Conservation (phyloP, 2,113 vertebrate genomes). For the Ahaetulla prasina region DNA sequence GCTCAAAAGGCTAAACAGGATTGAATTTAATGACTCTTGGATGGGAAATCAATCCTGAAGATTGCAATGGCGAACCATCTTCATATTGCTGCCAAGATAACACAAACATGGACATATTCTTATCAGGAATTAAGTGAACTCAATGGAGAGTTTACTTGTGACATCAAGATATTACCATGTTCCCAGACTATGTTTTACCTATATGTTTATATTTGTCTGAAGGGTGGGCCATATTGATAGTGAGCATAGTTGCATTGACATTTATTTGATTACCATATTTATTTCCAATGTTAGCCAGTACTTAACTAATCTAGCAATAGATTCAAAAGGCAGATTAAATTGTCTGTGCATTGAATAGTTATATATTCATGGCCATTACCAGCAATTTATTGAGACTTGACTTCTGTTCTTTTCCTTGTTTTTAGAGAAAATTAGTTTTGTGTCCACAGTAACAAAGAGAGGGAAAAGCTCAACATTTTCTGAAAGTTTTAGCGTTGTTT, state of each 20-base stretch:
- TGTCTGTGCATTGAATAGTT: not conserved
- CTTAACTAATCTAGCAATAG: not conserved
- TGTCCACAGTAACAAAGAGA: not conserved
- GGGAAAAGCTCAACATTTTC: not conserved
- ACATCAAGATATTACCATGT: not conserved
- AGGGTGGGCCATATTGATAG: not conserved
- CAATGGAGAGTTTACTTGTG: not conserved
- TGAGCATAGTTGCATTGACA: not conserved
- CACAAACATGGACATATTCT: not conserved
- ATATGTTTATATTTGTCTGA: not conserved
- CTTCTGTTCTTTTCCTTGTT: not conserved
- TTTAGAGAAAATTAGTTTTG: not conserved
- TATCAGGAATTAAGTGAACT: not conserved
- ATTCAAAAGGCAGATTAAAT: not conserved
- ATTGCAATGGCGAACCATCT: not conserved
- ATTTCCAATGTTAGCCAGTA: not conserved
- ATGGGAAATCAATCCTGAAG: not conserved
- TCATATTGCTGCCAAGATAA: not conserved
- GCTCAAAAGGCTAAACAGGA: not conserved
- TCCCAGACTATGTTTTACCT: not conserved
- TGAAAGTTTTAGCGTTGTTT: not conserved
- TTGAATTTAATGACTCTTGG: not conserved
- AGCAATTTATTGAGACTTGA: not conserved
- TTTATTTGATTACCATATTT: not conserved
- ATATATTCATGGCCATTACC: not conserved